Evolutionary conservation across 2,888 invertebrate genomes (phyloP).

Genomic region (Coremacera marginata): DNA sequence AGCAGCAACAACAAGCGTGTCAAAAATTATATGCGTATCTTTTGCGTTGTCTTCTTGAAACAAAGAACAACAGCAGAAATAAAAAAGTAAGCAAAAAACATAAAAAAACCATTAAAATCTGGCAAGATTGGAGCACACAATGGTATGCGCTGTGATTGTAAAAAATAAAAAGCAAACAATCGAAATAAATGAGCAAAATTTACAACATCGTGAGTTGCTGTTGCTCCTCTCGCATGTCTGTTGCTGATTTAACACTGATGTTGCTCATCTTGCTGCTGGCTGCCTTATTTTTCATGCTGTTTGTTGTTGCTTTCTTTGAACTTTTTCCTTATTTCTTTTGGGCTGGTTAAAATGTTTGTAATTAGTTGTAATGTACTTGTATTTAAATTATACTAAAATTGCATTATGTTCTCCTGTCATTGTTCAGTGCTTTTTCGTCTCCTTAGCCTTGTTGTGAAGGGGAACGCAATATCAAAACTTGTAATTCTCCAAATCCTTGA

Average conservation of each 20-base stretch:
- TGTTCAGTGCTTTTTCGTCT: neutral
- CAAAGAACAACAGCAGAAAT: neutral
- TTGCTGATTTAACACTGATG: neutral
- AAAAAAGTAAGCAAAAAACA: too few relatives aligned
- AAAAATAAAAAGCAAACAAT: neutral
- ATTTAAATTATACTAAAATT: slow-evolving; percentile 20
- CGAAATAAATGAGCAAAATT: slow-evolving; percentile 19
- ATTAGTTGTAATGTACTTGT: slow-evolving; percentile 22
- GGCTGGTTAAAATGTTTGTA: neutral
- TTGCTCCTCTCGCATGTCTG: neutral
- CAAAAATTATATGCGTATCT: slow-evolving; percentile 18
- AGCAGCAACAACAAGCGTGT: slow-evolving; percentile 11
- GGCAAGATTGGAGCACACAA: neutral
- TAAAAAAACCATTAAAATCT: neutral
- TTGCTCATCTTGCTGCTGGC: neutral
- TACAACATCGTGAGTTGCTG: neutral
- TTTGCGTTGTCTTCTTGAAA: neutral
- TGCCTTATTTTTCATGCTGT: neutral
- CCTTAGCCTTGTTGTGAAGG: neutral
- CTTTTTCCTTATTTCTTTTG: neutral
- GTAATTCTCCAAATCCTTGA: too few relatives aligned
- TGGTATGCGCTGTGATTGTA: neutral
- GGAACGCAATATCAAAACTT: too few relatives aligned
- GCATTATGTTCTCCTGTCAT: neutral
- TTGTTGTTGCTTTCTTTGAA: neutral